Percentiles rank a stretch among this genome's conserved stretches.
phyloP scores from a whole-genome alignment of 1,140 invertebrate species.

The Pectinophora gossypiella region DNA sequence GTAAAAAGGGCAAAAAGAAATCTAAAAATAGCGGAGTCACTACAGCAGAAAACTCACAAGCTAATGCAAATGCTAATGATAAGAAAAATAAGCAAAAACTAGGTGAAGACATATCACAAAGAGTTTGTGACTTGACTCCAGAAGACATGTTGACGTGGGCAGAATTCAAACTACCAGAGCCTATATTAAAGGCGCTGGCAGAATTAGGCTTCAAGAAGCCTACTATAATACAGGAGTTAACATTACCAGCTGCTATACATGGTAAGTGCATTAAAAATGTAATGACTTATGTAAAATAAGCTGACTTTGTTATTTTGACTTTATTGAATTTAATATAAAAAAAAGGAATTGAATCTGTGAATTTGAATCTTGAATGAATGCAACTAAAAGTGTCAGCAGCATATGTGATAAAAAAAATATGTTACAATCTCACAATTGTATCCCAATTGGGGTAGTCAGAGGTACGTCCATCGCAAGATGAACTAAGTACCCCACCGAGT shows the following conservation, averaged over 20 bases:
- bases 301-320: too few species aligned
- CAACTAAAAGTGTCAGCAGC: too few species aligned
- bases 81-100: constrained; percentile 19
- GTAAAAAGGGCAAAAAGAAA: constrained; percentile 3
- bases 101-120: constrained; percentile 34
- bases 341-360: too few species aligned
- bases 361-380: too few species aligned
- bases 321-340: too few species aligned
- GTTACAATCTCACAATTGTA: too few species aligned
- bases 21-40: constrained; percentile 2
- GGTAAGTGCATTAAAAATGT: too few species aligned
- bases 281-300: too few species aligned
- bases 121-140: constrained; percentile 34
- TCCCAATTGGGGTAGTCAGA: too few species aligned
- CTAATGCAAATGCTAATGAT: constrained; percentile 18
- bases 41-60: constrained; percentile 10
- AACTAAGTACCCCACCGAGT: too few species aligned
- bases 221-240: constrained; percentile 87
- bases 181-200: constrained; percentile 83
- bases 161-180: constrained; percentile 80
- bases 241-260: constrained; percentile 90
- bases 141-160: constrained; percentile 83
- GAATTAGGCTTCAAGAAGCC: constrained; percentile 88
- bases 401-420: too few species aligned
- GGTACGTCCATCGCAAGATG: too few species aligned